Evolutionary conservation across 2,888 invertebrate species (phyloP), one percentile per base, ranked within the genome.

Genomic region (Tetramorium bicarinatum): DNA sequence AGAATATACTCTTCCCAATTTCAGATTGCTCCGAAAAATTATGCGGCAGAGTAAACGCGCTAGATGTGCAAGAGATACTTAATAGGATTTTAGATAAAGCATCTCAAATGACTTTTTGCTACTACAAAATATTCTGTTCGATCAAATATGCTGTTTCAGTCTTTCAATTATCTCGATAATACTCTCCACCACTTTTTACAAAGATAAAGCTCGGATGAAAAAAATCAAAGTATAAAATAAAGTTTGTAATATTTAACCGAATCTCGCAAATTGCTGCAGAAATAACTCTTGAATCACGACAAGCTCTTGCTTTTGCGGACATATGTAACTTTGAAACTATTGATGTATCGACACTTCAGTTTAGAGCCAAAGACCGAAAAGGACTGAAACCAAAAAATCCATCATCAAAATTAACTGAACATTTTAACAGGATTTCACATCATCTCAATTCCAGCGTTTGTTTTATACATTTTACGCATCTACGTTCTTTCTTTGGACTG

Each of bases 81-180:
- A 18, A 29, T 29, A 67, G 13, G 1, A 47, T 67, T 67, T 25
- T 47, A 21, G 25, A 67, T 34, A 4, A 34, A 34, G 3, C 29
- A 4, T 69, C n/a, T 69, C 8, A 59, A 59, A 13, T 34, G 8
- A 59, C 44, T 67, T 49, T 69, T 34, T 52, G 67, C 18, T 21
- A 62, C 25, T 18, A 52, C 29, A 66, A 66, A 66, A 66, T 29
- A n/a, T 29, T 69, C 34, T n/a, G 29, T 11, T 67, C 11, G 2
- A 41, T 41, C 4, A 34, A 34, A 34, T 34, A 34, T 34, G 18
- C 18, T 34, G 1, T 4, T 49, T 8, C 69, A 69, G n/a, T 52
- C 34, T 52, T 52, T 34, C 13, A 69, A 18, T 6, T 18, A 15
- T 44, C 15, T 47, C 25, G 18, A 64, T 21, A 64, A 64, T 7